These are phyloP conservation scores for Drosophila sp. DNA, from an alignment of 1,140 invertebrate genomes.

Conservation along the genomic window DNA sequence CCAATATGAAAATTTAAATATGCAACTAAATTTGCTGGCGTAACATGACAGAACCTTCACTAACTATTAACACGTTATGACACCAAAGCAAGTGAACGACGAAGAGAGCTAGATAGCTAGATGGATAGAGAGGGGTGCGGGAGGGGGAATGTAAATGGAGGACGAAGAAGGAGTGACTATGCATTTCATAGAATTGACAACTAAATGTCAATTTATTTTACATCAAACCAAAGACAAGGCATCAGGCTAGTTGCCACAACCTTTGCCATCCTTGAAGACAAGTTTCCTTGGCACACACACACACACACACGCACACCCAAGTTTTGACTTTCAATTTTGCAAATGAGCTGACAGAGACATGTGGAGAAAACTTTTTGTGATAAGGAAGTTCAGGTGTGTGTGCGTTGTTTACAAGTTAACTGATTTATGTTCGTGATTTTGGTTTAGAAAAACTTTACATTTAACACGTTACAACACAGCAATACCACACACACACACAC, in stretches of 20 bases:
- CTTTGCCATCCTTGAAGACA: constrained; percentile 13
- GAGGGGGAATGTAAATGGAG: not conserved
- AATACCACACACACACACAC: not conserved
- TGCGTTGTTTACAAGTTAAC: constrained; percentile 75
- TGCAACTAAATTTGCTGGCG: constrained; percentile 66
- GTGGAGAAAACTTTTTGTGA: constrained; percentile 57
- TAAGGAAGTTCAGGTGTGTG: constrained; percentile 27
- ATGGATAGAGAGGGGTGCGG: not conserved
- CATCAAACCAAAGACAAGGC: constrained; percentile 53
- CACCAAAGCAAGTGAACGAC: constrained; percentile 47
- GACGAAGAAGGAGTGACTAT: constrained; percentile 4
- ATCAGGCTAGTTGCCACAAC: constrained; percentile 36
- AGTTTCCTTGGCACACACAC: constrained; percentile 21
- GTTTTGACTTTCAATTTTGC: constrained; percentile 80
- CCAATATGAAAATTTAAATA: constrained; percentile 65
- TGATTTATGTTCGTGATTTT: constrained; percentile 75
- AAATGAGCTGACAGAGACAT: constrained; percentile 77
- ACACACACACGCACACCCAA: constrained; percentile 39
- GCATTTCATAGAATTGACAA: constrained; percentile 49
- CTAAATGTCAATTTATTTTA: constrained; percentile 79
- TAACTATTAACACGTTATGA: constrained; percentile 76
- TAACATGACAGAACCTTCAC: constrained; percentile 46
- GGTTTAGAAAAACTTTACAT: constrained; percentile 61
- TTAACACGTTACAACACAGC: constrained; percentile 54
- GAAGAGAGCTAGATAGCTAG: not conserved